Conservation (phyloP, 2,888 invertebrate genomes). For the Oscheius sp. region DNA sequence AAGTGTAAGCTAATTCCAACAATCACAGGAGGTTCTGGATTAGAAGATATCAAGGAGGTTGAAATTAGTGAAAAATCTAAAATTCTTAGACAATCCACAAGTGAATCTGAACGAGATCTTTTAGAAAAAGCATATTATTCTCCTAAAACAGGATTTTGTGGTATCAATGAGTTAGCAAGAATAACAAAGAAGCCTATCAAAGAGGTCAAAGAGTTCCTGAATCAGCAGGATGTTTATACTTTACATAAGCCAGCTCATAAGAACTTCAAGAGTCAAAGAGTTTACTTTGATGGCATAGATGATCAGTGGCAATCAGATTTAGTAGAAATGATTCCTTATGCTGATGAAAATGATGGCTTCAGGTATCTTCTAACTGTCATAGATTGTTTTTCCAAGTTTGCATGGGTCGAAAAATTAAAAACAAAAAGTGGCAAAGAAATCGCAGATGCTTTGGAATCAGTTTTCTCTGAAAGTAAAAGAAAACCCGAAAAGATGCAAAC, state of each 20-base stretch:
- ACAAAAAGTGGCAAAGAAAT: conserved; percentile 51
- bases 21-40: conserved; percentile 40
- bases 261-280: conserved; percentile 48
- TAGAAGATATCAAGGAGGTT: conserved; percentile 32
- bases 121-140: conserved; percentile 39
- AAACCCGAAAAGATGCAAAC: no score
- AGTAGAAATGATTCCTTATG: conserved; percentile 52
- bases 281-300: conserved; percentile 44
- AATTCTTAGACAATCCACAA: no score
- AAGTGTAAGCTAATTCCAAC: conserved; percentile 46
- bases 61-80: no score
- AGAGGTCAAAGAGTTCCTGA: conserved; percentile 40
- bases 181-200: conserved; percentile 33
- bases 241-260: conserved; percentile 47
- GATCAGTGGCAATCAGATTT: conserved; percentile 55
- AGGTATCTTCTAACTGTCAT: conserved; percentile 36
- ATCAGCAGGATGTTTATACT: conserved; percentile 50
- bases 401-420: conserved; percentile 41
- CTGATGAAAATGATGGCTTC: conserved; percentile 46
- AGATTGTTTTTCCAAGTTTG: conserved; percentile 45
- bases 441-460: conserved; percentile 39
- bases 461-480: conserved; percentile 27
- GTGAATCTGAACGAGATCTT: conserved; percentile 33
- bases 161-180: conserved; percentile 41
- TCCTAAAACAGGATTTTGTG: conserved; percentile 42